Evolutionary conservation across 2,888 invertebrate species (phyloP).

Genomic region (Drosophila bunnanda): DNA sequence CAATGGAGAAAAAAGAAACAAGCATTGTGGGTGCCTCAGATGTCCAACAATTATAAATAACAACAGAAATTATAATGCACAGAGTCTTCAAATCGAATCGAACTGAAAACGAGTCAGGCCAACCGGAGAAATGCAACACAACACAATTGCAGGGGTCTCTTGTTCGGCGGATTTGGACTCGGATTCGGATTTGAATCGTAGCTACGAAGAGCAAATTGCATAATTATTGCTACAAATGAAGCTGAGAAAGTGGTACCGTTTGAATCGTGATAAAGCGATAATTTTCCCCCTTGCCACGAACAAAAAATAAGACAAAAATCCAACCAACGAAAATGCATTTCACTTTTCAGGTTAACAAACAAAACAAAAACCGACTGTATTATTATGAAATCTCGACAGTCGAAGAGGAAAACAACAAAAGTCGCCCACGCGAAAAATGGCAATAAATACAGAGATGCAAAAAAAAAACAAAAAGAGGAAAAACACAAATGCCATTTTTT

Average conservation of each 20-base stretch:
- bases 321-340: constrained; percentile 65
- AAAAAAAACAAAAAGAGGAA: constrained; percentile 25
- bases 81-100: constrained; percentile 41
- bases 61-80: constrained; percentile 70
- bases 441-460: constrained; percentile 44
- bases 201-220: constrained; percentile 70
- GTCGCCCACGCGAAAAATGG: constrained; percentile 67
- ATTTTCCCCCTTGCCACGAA: constrained; percentile 51
- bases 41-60: constrained; percentile 67
- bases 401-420: constrained; percentile 27
- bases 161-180: constrained; percentile 21
- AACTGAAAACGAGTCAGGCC: constrained; percentile 13
- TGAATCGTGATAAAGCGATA: constrained; percentile 79
- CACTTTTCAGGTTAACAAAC: constrained; percentile 72
- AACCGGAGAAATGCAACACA: constrained; percentile 50
- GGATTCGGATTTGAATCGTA: constrained; percentile 25
- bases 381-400: constrained; percentile 70
- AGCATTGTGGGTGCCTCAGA: constrained; percentile 34
- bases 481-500: constrained; percentile 24
- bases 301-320: no score
- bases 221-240: constrained; percentile 79
- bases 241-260: constrained; percentile 81
- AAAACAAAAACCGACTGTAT: constrained; percentile 59
- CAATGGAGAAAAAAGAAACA: neutral
- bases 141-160: constrained; percentile 48